Evolutionary conservation across 2,888 invertebrate species (phyloP).

Genomic region (Metacarcinus magister): DNA sequence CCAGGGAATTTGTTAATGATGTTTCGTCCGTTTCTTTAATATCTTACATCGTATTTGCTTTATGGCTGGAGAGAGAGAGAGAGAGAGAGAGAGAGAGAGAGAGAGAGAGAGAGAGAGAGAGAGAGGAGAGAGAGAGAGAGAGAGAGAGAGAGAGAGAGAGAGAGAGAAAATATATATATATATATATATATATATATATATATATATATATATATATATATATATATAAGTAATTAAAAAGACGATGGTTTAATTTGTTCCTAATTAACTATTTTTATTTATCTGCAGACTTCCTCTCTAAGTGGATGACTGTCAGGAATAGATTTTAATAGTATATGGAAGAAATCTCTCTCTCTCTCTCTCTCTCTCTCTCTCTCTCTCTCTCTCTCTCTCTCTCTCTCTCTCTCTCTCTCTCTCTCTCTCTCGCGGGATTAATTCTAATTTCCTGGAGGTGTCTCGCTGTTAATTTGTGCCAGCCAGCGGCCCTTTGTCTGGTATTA

Average conservation of each 20-base stretch:
- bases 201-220: too few relatives aligned
- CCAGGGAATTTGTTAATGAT: neutral
- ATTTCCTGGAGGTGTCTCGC: slow-evolving; percentile 20
- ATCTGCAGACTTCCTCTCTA: too few relatives aligned
- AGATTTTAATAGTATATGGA: too few relatives aligned
- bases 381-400: slow-evolving; percentile 47
- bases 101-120: neutral
- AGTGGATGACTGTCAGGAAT: too few relatives aligned
- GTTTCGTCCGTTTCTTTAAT: neutral
- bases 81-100: neutral
- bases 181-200: too few relatives aligned
- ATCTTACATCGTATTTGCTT: neutral
- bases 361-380: slow-evolving; percentile 41
- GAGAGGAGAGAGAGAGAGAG: slow-evolving; percentile 13
- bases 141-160: slow-evolving; percentile 11
- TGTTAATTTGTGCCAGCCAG: slow-evolving; percentile 54
- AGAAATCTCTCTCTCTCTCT: slow-evolving; percentile 13
- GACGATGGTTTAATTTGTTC: neutral
- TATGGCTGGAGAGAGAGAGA: neutral
- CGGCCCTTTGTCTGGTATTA: slow-evolving; percentile 48
- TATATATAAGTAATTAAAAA: too few relatives aligned
- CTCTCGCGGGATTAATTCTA: slow-evolving; percentile 26
- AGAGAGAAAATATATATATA: too few relatives aligned
- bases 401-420: slow-evolving; percentile 9
- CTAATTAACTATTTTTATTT: too few relatives aligned